Evolutionary conservation across 2,113 vertebrate genomes (phyloP).

Genomic region (Gymnorhina tibicen): DNA sequence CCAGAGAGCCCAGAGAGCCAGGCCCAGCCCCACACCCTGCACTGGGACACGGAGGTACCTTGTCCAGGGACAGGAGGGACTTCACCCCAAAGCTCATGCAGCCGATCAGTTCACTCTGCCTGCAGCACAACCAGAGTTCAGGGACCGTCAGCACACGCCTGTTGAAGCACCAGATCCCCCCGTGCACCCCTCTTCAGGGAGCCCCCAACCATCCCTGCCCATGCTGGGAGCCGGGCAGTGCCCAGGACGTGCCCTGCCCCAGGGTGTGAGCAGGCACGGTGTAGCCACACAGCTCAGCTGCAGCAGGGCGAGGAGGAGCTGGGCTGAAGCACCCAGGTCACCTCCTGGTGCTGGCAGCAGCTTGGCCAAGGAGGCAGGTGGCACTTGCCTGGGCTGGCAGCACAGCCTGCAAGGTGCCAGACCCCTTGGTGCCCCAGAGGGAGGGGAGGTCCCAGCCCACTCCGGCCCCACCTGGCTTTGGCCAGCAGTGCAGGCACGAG

Average conservation of each 20-base stretch:
- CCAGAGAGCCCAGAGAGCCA: neutral
- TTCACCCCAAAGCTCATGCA: conserved; percentile 91
- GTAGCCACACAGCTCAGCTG: rapidly evolving
- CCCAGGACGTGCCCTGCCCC: neutral
- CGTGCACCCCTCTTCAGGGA: neutral
- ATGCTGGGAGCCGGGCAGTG: neutral
- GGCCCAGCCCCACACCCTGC: neutral
- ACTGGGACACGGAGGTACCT: conserved; percentile 46
- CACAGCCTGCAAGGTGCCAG: neutral
- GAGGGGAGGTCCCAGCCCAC: neutral
- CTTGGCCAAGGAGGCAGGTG: neutral
- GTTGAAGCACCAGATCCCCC: neutral
- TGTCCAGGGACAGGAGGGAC: conserved; percentile 80
- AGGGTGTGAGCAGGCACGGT: rapidly evolving
- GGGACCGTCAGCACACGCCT: neutral
- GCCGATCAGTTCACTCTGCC: conserved; percentile 76
- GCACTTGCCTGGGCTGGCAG: neutral
- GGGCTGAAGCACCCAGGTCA: neutral
- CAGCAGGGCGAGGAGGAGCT: neutral
- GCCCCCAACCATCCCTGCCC: neutral
- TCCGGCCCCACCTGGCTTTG: neutral
- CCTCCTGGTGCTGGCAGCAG: neutral
- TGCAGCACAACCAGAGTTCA: conserved; percentile 27
- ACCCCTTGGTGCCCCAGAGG: neutral
- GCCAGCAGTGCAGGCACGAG: neutral